Base-by-base conservation (phyloP, 2,113 vertebrate species). In the Albula goreensis region DNA sequence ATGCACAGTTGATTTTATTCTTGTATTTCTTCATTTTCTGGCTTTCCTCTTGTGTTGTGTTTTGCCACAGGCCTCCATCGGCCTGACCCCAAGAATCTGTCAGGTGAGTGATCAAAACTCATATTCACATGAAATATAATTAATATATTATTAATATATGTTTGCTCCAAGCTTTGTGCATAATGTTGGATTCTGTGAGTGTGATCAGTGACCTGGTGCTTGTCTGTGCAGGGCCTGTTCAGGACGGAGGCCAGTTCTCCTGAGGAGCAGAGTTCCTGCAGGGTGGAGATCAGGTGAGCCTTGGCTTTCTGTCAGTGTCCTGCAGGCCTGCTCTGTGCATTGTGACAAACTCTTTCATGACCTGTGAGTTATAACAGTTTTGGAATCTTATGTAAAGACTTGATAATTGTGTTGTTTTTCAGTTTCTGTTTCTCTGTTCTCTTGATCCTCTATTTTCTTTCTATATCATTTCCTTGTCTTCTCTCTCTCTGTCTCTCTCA, bases 31-130 rank as follows among this genome's bases (percentile, higher is more conserved):
- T 4, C 1, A 10, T 25, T 78, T 78, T 60, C 2, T 85, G 52
- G 66, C 70, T 82, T 17, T 74, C 50, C 56, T 13, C 11, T 74
- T 5, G 53, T 57, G 3, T 88, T 86, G 48, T 89, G n/a, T n/a
- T 78, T 19, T 48, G 86, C 4, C 63, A 56, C 91, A 99, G 98
- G 97, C 96, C 78, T 97, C 97, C 80, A 87, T 96, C 86, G 98
- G 98, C 50, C 91, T 99, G 95, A 99, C 97, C 1, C 98, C 98
- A 51, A 96, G 98, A 82, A 99, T 99, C 93, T 99, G 98, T 94
- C 96, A 99, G 97, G 98, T 99, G 96, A 57, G 82, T 80, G 15
- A 87, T 84, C 85, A 17, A 85, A 85, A 82, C 87, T 51, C 60
- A 50, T 25, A 12, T 56, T 25, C 25, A 6, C 25, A 6, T 31